These are phyloP conservation scores for Aphelenchoides avenae DNA, from an alignment of 1,140 invertebrate species.

Conservation along the genomic window DNA sequence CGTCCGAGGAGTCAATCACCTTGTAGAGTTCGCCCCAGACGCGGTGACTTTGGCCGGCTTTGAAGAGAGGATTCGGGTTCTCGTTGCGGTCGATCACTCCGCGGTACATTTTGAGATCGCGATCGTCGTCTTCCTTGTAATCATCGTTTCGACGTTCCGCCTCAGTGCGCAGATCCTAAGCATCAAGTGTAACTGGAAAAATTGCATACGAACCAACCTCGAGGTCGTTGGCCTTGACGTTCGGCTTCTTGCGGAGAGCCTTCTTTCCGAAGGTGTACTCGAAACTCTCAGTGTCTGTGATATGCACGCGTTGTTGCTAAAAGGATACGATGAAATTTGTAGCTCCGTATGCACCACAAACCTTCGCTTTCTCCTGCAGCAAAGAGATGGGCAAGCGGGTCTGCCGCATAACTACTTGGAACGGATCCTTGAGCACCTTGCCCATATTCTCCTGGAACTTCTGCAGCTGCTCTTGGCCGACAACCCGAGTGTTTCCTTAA, in stretches of 20 bases:
- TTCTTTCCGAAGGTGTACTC: slow-evolving; percentile 90
- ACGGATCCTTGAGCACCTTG: slow-evolving; percentile 87
- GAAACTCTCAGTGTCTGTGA: slow-evolving; percentile 91
- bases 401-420: slow-evolving; percentile 93
- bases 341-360: slow-evolving; percentile 24
- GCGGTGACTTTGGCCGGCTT: slow-evolving; percentile 81
- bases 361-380: slow-evolving; percentile 83
- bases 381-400: slow-evolving; percentile 88
- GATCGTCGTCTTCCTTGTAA: slow-evolving; percentile 76
- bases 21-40: slow-evolving; percentile 99
- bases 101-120: slow-evolving; percentile 69
- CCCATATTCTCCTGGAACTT: slow-evolving; percentile 94
- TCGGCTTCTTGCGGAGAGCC: slow-evolving; percentile 82
- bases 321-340: slow-evolving; percentile 29
- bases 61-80: slow-evolving; percentile 62
- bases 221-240: slow-evolving; percentile 68
- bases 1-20: slow-evolving; percentile 97
- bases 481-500: slow-evolving; percentile 67
- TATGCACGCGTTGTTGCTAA: slow-evolving; percentile 76
- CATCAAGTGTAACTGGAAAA: not conserved
- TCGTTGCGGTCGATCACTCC: slow-evolving; percentile 54
- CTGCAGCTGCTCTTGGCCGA: slow-evolving; percentile 87
- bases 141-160: slow-evolving; percentile 67
- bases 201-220: slow-evolving; percentile 45
- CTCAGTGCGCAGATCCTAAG: slow-evolving; percentile 67